Base-by-base conservation (phyloP, 2,113 vertebrate genomes). In the Podarcis raffonei region DNA sequence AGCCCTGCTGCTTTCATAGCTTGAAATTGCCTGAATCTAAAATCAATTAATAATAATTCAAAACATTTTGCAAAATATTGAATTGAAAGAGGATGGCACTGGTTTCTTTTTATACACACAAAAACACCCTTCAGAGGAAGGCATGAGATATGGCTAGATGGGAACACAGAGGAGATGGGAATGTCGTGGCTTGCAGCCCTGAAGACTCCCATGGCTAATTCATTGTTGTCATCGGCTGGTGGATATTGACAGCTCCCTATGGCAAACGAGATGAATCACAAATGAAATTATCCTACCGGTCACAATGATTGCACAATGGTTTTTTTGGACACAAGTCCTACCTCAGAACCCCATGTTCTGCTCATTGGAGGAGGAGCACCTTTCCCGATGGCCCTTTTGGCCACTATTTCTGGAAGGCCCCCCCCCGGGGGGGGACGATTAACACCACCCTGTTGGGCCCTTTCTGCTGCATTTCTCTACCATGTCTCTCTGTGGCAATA, bases 11-110 rank as follows among this genome's bases (percentile, higher is more conserved):
- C 39, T n/a, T 85, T 68, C 0, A 12, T 57, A 65, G 5, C 1
- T 76, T 48, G n/a, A 87, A 90, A 74, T 76, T 59, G 53, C 65
- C 42, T 88, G 84, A 2, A 0, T 59, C 5, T 65, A 74, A 87
- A 92, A 92, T 30, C 7, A 72, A 66, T 90, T 91, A 30, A 3
- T 83, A 90, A 16, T 27, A 1, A 71, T 75, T 69, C 53, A 59
- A 16, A 30, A 9, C 53, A 3, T 78, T 53, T 74, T 88, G 85
- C 39, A 80, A 85, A 77, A 71, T 16, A 81, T 65, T 35, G 8
- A 27, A 12, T 66, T 66, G 30, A 69, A 62, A 91, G 88, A 1
- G 1, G 59, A 23, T 18, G 59, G 59, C 8, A 75, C 13, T 32
- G 2, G 1, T 1, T 27, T 85, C 5, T 9, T 13, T 76, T 30